Percentiles rank a stretch among this genome's conserved stretches.
Evolutionary conservation across 2,797 vertebrate genomes (phyloP).

Genomic region (Myotis daubentonii): DNA sequence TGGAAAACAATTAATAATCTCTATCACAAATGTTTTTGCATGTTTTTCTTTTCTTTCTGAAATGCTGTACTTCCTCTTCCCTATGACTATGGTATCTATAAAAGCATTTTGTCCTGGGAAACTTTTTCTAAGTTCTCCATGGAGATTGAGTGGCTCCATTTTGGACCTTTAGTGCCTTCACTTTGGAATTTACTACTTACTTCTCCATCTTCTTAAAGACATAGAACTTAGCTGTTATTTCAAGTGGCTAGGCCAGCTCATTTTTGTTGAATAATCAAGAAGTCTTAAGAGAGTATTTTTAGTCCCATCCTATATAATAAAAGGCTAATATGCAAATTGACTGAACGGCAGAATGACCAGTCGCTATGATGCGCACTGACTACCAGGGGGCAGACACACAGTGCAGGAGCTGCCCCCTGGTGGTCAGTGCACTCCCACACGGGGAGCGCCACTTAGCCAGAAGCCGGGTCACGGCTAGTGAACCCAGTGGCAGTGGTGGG

Average conservation of each 20-base stretch:
- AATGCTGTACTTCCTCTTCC: neutral
- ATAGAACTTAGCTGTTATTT: neutral
- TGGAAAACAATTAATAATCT: neutral
- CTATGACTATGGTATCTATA: rapidly evolving
- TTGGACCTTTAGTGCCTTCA: neutral
- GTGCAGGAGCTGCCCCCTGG: no score
- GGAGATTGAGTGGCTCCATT: neutral
- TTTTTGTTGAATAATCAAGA: neutral
- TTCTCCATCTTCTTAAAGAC: neutral
- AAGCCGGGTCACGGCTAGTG: no score
- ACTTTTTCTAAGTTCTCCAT: neutral
- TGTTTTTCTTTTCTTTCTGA: neutral
- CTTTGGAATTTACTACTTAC: neutral
- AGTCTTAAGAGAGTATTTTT: neutral
- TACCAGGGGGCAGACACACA: no score
- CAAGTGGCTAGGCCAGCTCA: neutral
- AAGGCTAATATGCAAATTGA: no score
- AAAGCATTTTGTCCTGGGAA: neutral
- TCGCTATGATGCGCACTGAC: no score
- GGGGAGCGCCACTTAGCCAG: no score
- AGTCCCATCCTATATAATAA: neutral
- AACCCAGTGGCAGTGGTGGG: no score
- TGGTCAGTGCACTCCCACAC: no score
- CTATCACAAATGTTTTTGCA: neutral
- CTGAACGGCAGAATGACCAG: no score